These are phyloP conservation scores for Gymnocheta viridis DNA, from an alignment of 2,888 invertebrate genomes.

Conservation along the genomic window DNA sequence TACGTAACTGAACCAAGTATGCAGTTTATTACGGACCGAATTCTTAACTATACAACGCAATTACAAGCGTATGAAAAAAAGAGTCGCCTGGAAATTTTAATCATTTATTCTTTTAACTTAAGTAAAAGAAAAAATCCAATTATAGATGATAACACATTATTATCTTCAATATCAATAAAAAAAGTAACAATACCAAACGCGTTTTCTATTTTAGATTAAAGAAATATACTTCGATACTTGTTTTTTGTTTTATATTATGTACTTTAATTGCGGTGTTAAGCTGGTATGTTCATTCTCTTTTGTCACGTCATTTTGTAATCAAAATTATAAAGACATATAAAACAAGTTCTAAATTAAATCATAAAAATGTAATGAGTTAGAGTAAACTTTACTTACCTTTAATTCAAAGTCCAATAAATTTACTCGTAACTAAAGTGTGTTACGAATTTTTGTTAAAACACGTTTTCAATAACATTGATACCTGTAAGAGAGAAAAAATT, in stretches of 20 bases:
- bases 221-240: neutral
- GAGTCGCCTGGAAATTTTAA: neutral
- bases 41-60: too few species aligned
- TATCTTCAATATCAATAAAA: neutral
- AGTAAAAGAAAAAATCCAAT: neutral
- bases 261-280: neutral
- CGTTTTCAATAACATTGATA: slow-evolving; percentile 57
- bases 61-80: too few species aligned
- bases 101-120: neutral
- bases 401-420: slow-evolving; percentile 6
- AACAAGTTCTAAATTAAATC: neutral
- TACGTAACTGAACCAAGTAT: too few species aligned
- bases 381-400: slow-evolving; percentile 45
- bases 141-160: neutral
- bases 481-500: slow-evolving; percentile 29
- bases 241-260: neutral
- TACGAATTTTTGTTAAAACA: slow-evolving; percentile 32
- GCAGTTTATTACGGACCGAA: too few species aligned
- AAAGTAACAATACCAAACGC: neutral
- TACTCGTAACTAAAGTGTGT: neutral
- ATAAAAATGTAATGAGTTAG: neutral
- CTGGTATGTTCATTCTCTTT: neutral
- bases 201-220: neutral
- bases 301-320: slow-evolving; percentile 15
- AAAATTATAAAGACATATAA: slow-evolving; percentile 2